Evolutionary conservation across 1,140 invertebrate species (phyloP).

Genomic region (Hyles euphorbiae): DNA sequence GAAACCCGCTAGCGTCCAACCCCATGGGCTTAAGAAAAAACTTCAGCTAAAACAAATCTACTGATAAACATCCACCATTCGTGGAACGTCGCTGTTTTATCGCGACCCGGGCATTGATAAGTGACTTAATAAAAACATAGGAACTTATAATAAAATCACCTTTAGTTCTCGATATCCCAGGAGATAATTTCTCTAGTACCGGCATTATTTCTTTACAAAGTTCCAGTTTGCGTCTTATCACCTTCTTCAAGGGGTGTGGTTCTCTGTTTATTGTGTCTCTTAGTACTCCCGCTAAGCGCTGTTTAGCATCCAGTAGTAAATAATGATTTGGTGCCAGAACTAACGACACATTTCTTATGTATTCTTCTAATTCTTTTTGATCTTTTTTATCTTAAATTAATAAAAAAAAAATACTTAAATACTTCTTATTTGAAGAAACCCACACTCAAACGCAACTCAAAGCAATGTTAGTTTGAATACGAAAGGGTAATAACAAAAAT

Average conservation of each 20-base stretch:
- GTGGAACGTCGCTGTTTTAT: too few species aligned
- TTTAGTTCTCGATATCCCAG: conserved; percentile 83
- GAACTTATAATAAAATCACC: conserved; percentile 61
- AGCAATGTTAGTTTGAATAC: too few species aligned
- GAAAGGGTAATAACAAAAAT: too few species aligned
- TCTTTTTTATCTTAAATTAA: conserved; percentile 57
- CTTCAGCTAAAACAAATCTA: too few species aligned
- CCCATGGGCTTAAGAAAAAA: too few species aligned
- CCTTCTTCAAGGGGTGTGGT: conserved; percentile 73
- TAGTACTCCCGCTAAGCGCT: conserved; percentile 78
- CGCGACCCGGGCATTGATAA: too few species aligned
- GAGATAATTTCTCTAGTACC: conserved; percentile 81
- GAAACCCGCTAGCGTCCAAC: too few species aligned
- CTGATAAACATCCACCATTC: too few species aligned
- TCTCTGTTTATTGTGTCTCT: conserved; percentile 73
- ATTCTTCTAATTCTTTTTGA: conserved; percentile 76
- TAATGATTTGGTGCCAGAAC: conserved; percentile 80
- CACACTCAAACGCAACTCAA: too few species aligned
- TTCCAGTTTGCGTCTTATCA: conserved; percentile 79
- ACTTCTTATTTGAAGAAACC: too few species aligned
- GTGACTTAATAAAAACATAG: too few species aligned
- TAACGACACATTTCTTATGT: conserved; percentile 76
- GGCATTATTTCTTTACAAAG: conserved; percentile 80
- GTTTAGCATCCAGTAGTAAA: conserved; percentile 80
- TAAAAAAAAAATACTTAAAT: too few species aligned